phyloP scores from a whole-genome alignment of 1,140 invertebrate species.

The Drosophila mayri region DNA sequence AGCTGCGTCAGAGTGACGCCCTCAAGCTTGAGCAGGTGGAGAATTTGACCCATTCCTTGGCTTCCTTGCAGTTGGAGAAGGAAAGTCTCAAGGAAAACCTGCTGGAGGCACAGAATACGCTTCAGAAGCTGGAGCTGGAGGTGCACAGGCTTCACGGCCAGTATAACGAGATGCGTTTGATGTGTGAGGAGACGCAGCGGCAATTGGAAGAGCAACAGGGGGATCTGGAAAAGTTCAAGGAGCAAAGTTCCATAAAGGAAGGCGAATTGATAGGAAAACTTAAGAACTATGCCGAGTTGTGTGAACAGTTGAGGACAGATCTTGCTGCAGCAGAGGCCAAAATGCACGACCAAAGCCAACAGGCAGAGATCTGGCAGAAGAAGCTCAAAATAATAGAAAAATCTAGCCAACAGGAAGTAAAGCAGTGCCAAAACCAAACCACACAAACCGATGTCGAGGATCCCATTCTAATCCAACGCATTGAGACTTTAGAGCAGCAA shows the following conservation, averaged over 20 bases:
- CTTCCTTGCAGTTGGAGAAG: constrained; percentile 44
- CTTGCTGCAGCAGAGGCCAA: constrained; percentile 31
- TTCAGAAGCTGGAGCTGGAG: constrained; percentile 50
- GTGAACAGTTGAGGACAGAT: constrained; percentile 24
- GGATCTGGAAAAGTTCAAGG: constrained; percentile 33
- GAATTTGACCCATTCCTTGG: constrained; percentile 36
- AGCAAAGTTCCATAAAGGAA: constrained; percentile 34
- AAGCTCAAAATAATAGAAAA: constrained; percentile 10
- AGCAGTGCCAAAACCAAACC: constrained; percentile 13
- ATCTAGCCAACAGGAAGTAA: neutral
- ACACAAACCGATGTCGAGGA: constrained; percentile 31
- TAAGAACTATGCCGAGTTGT: constrained; percentile 40
- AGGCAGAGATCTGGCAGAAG: constrained; percentile 23
- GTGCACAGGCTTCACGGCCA: constrained; percentile 43
- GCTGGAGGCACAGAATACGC: constrained; percentile 17
- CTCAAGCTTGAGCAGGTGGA: constrained; percentile 62
- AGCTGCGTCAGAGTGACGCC: constrained; percentile 39
- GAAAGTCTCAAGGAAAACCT: constrained; percentile 19
- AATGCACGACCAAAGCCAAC: constrained; percentile 18
- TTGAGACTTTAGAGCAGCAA: constrained; percentile 58
- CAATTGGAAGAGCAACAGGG: constrained; percentile 43
- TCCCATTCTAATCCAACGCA: constrained; percentile 44
- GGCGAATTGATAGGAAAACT: constrained; percentile 40
- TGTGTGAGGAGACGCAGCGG: constrained; percentile 51
- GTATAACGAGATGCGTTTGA: constrained; percentile 44